Base-by-base conservation (phyloP, 2,888 invertebrate genomes). In the Spodoptera exigua region DNA sequence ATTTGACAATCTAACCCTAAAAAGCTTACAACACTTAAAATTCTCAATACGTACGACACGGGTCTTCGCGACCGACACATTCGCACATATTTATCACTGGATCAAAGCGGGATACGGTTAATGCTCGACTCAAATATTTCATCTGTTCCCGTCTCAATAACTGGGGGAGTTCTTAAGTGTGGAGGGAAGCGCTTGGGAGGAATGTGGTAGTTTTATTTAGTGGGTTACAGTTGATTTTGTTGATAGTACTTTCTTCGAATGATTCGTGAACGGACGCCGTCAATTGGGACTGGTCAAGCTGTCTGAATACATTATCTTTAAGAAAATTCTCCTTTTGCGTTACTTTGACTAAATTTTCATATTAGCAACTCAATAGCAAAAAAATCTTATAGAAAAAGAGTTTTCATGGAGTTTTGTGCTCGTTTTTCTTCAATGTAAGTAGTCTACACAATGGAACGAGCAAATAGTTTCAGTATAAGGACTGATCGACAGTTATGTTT, bases 31-130 rank as follows among this genome's bases (percentile, higher is more conserved):
- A 27, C 44, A 43, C 61, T 88, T 81, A 81, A 82, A 83, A 86
- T 84, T 83, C 83, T 65, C 76, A 63, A 78, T 79, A 76, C 83
- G 78, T 77, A 16, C 62, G 41, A 16, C 60, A 40, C 59, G 71
- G 74, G 74, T 72, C 70, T 61, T 70, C 79, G 80, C 78, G 75
- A 70, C 78, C 71, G 81, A 75, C 82, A 79, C 86, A 84, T 85
- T 83, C 86, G 71, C 83, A 81, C 80, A 82, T 84, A 91, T 92
- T 90, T 87, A 90, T 92, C 91, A 91, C 85, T 82, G 90, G 91
- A 88, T 91, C 87, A 87, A 76, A 68, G 72, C 64, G 69, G 79
- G 78, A 71, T 79, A 70, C 66, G 72, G 76, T 60, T 77, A 77
- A 77, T 77, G 70, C 77, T 51, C 61, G 65, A 70, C 67, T 56